Percentiles rank a stretch among this genome's conserved stretches.
Conservation (phyloP, 2,113 vertebrate species). For the Tenebrosternarchus preto region DNA sequence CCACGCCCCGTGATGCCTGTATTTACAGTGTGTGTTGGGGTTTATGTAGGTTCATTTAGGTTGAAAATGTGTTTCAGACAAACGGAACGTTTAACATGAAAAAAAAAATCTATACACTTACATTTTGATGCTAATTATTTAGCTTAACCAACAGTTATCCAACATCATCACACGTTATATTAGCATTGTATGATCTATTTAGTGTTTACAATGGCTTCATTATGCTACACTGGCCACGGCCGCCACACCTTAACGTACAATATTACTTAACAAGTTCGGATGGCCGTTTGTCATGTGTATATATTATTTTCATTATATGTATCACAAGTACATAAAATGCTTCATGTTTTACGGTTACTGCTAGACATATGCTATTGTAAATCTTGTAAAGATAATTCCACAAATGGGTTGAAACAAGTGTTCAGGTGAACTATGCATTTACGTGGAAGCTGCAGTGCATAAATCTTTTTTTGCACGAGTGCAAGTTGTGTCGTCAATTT, state of each 20-base stretch:
- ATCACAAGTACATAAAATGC: neutral
- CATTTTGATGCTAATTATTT: neutral
- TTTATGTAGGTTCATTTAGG: neutral
- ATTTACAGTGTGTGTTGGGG: neutral
- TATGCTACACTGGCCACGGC: neutral
- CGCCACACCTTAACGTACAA: slow-evolving; percentile 30
- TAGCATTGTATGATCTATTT: neutral
- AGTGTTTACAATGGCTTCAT: neutral
- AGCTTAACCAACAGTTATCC: neutral
- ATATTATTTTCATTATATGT: too few species aligned
- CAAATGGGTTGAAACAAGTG: neutral
- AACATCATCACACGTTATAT: too few species aligned
- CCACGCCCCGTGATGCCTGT: slow-evolving; percentile 19
- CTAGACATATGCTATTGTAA: neutral
- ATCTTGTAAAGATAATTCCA: neutral
- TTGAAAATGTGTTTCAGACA: neutral
- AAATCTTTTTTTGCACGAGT: slow-evolving; percentile 6
- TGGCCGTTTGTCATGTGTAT: too few species aligned
- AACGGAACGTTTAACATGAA: neutral
- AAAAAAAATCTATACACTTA: too few species aligned
- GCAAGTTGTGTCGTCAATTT: neutral
- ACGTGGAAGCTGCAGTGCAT: too few species aligned
- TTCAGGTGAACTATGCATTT: neutral
- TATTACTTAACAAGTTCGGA: slow-evolving; percentile 1
- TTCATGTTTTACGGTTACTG: neutral